phyloP scores from a whole-genome alignment of 1,140 invertebrate genomes.

The Caenorhabditis latens region DNA sequence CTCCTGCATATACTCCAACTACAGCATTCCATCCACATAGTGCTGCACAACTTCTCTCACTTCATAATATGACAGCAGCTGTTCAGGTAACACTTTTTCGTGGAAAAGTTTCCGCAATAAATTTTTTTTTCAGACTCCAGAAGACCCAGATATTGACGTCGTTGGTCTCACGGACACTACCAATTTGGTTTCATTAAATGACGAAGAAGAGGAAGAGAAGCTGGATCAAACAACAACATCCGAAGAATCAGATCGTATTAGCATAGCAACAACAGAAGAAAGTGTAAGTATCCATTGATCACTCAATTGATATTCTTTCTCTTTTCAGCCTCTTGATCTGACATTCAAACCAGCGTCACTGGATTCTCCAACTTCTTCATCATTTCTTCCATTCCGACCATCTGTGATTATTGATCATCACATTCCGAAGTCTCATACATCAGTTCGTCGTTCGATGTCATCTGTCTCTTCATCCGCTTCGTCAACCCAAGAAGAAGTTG shows the following conservation, averaged over 20 bases:
- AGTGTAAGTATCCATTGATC: not conserved
- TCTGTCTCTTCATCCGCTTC: conserved; percentile 19
- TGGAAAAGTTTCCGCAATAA: not conserved
- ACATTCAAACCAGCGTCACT: conserved; percentile 33
- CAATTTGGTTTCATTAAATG: conserved; percentile 41
- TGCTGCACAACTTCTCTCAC: conserved; percentile 11
- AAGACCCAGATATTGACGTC: conserved; percentile 40
- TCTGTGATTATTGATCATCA: conserved; percentile 50
- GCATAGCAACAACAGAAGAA: conserved; percentile 25
- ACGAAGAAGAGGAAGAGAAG: conserved; percentile 39
- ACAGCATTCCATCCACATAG: conserved; percentile 36
- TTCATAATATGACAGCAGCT: conserved; percentile 36
- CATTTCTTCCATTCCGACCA: conserved; percentile 32
- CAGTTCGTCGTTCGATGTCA: conserved; percentile 30
- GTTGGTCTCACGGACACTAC: conserved; percentile 27
- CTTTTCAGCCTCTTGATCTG: conserved; percentile 25
- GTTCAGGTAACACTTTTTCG: not conserved
- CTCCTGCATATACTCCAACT: conserved; percentile 20
- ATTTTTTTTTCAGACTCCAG: not conserved
- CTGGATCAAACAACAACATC: not conserved
- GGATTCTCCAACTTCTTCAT: conserved; percentile 34
- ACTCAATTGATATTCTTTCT: not conserved
- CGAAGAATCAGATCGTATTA: conserved; percentile 29
- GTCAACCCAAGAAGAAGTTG: conserved; percentile 32
- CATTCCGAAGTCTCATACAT: conserved; percentile 26